A percentile compares a stretch with the other conserved stretches of the same genome.
phyloP scores from a whole-genome alignment of 2,797 vertebrate genomes.

The Chaenodraco wilsoni region DNA sequence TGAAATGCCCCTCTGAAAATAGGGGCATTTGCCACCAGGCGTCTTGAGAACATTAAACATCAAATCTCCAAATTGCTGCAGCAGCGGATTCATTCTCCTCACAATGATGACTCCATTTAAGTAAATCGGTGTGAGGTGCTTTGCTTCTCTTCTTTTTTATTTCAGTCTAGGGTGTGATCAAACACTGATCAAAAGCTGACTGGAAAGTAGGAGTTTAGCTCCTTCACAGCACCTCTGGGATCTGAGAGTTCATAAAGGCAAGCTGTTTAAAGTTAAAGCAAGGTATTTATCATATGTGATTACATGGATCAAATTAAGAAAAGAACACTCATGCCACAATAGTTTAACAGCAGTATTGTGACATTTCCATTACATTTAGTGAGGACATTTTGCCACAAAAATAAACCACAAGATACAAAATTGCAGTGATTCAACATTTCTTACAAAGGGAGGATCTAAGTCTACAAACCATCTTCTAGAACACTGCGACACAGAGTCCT shows the following conservation, averaged over 20 bases:
- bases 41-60: slow-evolving; percentile 65
- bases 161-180: slow-evolving; percentile 56
- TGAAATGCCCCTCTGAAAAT: slow-evolving; percentile 74
- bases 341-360: slow-evolving; percentile 14
- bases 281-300: slow-evolving; percentile 15
- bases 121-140: slow-evolving; percentile 63
- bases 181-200: slow-evolving; percentile 55
- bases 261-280: slow-evolving; percentile 28
- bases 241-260: slow-evolving; percentile 32
- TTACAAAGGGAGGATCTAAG: slow-evolving; percentile 1
- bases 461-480: slow-evolving; percentile 8
- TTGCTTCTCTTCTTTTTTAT: slow-evolving; percentile 42
- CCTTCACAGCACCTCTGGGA: slow-evolving; percentile 41
- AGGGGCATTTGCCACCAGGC: slow-evolving; percentile 56
- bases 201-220: slow-evolving; percentile 41
- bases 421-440: slow-evolving; percentile 4
- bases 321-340: not conserved
- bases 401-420: not conserved
- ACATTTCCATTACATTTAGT: not conserved
- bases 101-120: slow-evolving; percentile 71
- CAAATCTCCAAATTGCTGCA: slow-evolving; percentile 65
- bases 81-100: slow-evolving; percentile 73
- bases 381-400: not conserved
- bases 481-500: slow-evolving; percentile 12
- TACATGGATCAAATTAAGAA: slow-evolving; percentile 30